Percentiles rank a stretch among this genome's conserved stretches.
Evolutionary conservation across 2,888 invertebrate genomes (phyloP).

Genomic region (Apantesis nais): DNA sequence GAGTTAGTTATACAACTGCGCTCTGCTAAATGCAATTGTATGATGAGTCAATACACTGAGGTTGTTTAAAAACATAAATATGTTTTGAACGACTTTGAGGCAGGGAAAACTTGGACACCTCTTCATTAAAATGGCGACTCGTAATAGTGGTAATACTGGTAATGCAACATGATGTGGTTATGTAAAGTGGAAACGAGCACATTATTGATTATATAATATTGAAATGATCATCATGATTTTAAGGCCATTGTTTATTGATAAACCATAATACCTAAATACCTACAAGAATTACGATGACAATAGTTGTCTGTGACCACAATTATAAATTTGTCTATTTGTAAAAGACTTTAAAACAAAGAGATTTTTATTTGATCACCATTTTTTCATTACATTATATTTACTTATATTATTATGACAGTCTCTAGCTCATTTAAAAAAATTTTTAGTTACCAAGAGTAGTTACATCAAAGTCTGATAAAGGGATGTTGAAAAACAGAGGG

Average conservation of each 20-base stretch:
- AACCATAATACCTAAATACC: neutral
- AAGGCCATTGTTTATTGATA: neutral
- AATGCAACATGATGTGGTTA: neutral
- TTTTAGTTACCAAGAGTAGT: too few relatives aligned
- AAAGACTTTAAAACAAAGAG: too few relatives aligned
- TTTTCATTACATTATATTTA: too few relatives aligned
- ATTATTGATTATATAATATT: neutral
- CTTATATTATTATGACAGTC: too few relatives aligned
- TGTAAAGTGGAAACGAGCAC: neutral
- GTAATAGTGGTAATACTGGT: neutral
- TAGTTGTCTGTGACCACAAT: too few relatives aligned
- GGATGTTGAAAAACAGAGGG: too few relatives aligned
- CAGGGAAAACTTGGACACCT: neutral
- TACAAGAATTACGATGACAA: neutral
- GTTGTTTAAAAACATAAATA: neutral
- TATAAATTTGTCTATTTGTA: too few relatives aligned
- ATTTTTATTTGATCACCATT: too few relatives aligned
- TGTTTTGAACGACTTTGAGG: neutral
- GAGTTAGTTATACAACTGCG: conserved; percentile 9
- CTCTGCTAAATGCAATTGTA: conserved; percentile 6
- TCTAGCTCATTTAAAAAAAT: too few relatives aligned
- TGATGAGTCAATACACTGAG: neutral
- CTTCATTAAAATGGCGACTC: too few relatives aligned
- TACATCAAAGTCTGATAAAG: too few relatives aligned
- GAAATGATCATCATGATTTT: neutral